Percentiles rank a stretch among this genome's conserved stretches.
Evolutionary conservation across 2,113 vertebrate species (phyloP).

Genomic region (Archilochus colubris): DNA sequence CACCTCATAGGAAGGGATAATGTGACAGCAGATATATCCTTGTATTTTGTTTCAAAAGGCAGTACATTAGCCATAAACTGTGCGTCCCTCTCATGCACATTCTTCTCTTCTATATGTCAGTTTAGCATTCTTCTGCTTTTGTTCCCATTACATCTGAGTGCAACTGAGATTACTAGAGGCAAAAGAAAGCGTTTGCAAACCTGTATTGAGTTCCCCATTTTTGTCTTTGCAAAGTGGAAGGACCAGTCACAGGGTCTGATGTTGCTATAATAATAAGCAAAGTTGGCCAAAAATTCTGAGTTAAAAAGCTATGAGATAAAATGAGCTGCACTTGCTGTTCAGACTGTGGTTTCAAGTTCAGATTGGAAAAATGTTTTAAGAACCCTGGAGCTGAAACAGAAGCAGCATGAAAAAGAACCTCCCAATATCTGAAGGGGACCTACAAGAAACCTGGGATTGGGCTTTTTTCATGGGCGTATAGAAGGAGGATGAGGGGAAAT

Average conservation of each 20-base stretch:
- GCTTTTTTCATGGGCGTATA: too few species aligned
- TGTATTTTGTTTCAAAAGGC: neutral
- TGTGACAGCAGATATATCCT: neutral
- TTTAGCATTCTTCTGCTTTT: neutral
- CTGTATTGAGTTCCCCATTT: neutral
- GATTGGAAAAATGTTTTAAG: neutral
- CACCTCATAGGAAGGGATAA: slow-evolving; percentile 11
- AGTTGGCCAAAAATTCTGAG: neutral
- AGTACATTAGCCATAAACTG: neutral
- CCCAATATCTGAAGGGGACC: too few species aligned
- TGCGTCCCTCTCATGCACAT: neutral
- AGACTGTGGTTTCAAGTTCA: neutral
- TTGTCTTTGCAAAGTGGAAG: neutral
- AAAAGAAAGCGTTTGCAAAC: neutral
- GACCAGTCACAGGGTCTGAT: neutral
- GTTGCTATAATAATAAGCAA: neutral
- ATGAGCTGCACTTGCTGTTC: neutral
- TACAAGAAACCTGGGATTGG: too few species aligned
- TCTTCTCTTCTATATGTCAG: neutral
- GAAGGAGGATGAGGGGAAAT: too few species aligned
- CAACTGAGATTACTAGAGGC: neutral
- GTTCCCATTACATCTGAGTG: neutral
- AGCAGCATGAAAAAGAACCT: neutral
- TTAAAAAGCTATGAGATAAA: neutral
- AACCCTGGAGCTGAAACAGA: neutral